Evolutionary conservation across 1,140 invertebrate genomes (phyloP), one percentile per base, ranked within the genome.

Genomic region (Marisa cornuarietis): DNA sequence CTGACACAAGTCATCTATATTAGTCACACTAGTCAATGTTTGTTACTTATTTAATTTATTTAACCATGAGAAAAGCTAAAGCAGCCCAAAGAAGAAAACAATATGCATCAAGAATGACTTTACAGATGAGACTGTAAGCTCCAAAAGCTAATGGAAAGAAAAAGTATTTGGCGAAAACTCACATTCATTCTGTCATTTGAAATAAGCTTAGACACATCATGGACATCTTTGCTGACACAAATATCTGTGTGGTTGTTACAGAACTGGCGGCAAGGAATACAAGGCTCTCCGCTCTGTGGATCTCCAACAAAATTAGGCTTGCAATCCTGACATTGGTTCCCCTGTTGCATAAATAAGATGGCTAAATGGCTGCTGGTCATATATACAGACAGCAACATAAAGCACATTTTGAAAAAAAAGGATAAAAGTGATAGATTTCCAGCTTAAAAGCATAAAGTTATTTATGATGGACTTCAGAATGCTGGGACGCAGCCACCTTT

Each of bases 241-340:
- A 95, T 92, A 20, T 93, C 91, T 7, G 95, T 96, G 89, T 99
- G 97, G 0, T 95, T 95, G 90, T 98, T 94, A 84, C 97, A 99
- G 90, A 96, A 97, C 51, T 95, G 94, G 0, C 93, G 91, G 87
- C 97, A 99, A 0, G 96, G 95, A 20, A 96, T 93, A 89, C 97
- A 99, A 78, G 94, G 93, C 0, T 95, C 95, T 83, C 96, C 95
- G 85, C 97, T 94, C 0, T 93, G 93, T 0, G 97, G 97, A 92
- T 98, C 95, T 26, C 97, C 97, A 63, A 98, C 97, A 91, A 95
- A 98, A 66, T 97, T 92, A 4, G 95, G 95, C 87, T 95, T 93
- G 89, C 97, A 99, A 90, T 95, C 94, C 84, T 97, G 94, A 90
- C 97, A 98, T 86, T 96, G 95, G 18, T 80, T 65, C 16, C 93